Evolutionary conservation across 2,888 invertebrate species (phyloP).

Genomic region (Tetragnatha montana): DNA sequence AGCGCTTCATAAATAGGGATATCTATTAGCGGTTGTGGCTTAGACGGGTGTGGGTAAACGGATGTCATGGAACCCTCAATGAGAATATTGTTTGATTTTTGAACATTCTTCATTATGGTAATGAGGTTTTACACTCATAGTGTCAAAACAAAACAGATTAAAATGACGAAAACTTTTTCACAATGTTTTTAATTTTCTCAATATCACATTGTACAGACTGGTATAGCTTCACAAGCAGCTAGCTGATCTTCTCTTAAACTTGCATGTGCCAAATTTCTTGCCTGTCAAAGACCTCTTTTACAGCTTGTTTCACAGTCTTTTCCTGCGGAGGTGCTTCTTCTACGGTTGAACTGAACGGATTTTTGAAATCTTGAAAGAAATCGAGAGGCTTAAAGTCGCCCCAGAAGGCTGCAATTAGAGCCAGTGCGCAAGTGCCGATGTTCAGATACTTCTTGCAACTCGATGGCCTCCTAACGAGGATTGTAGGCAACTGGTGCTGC

Average conservation of each 20-base stretch:
- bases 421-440: neutral
- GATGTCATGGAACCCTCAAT: too few species aligned
- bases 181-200: too few species aligned
- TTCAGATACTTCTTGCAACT: neutral
- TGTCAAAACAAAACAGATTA: too few species aligned
- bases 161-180: too few species aligned
- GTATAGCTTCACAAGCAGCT: too few species aligned
- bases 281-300: neutral
- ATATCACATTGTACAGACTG: too few species aligned
- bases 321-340: neutral
- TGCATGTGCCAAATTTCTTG: neutral
- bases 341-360: neutral
- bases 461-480: slow-evolving; percentile 16
- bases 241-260: neutral
- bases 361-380: neutral
- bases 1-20: too few species aligned
- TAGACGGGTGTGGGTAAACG: too few species aligned
- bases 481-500: neutral
- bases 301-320: neutral
- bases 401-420: slow-evolving; percentile 22
- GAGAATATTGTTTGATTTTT: too few species aligned
- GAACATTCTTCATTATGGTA: too few species aligned
- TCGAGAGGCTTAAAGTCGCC: neutral
- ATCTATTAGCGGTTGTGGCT: too few species aligned
- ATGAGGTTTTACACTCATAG: too few species aligned